These are phyloP conservation scores for Speoplatyrhinus poulsoni DNA, from an alignment of 2,113 vertebrate genomes.

Conservation along the genomic window DNA sequence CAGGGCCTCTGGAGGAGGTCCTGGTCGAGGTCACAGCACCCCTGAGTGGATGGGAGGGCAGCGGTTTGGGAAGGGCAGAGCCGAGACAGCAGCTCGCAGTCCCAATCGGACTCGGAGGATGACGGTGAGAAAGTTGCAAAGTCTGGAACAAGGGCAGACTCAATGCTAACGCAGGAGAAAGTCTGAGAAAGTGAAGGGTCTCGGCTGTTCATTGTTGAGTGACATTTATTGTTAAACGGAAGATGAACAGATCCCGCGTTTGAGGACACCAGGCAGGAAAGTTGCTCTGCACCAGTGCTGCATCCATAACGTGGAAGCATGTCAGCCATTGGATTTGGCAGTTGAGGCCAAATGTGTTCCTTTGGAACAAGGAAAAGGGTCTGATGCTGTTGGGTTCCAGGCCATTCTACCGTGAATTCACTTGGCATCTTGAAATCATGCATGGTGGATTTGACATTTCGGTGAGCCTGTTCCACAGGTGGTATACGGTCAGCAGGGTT, in stretches of 20 bases:
- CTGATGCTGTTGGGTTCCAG: constrained; percentile 3
- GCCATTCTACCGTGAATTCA: not conserved
- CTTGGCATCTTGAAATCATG: not conserved
- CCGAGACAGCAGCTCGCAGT: constrained; percentile 60
- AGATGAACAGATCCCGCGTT: not conserved
- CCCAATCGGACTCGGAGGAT: constrained; percentile 67
- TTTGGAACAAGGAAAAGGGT: constrained; percentile 16
- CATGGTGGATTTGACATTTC: not conserved
- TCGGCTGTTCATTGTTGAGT: constrained; percentile 27
- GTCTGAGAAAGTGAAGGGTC: constrained; percentile 45
- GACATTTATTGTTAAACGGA: not conserved
- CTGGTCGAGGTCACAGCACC: constrained; percentile 41
- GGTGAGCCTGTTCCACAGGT: no score
- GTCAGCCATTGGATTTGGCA: not conserved
- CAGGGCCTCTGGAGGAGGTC: constrained; percentile 69
- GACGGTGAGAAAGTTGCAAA: constrained; percentile 31
- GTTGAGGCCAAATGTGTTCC: not conserved
- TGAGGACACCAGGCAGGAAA: constrained; percentile 1
- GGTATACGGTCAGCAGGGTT: no score
- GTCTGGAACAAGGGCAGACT: constrained; percentile 58
- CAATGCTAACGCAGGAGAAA: constrained; percentile 66
- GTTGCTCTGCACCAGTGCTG: constrained; percentile 4
- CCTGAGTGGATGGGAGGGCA: not conserved
- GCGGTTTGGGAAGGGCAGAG: not conserved
- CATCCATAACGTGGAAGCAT: not conserved